Percentiles rank a stretch among this genome's conserved stretches.
These are phyloP conservation scores for Lindbergichthys nudifrons DNA, from an alignment of 2,797 vertebrate genomes.

Conservation along the genomic window DNA sequence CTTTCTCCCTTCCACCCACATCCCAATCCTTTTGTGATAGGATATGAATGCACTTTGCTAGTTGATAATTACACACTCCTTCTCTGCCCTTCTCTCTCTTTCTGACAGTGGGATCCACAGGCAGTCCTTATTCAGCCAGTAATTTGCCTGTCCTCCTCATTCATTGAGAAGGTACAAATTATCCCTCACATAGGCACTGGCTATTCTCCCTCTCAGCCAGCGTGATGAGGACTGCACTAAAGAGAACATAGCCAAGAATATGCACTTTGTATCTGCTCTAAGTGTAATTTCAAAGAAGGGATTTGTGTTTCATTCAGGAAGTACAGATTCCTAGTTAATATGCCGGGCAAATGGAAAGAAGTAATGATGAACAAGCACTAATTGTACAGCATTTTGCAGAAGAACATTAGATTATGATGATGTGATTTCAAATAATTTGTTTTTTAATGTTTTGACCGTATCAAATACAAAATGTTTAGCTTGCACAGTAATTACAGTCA, in stretches of 20 bases:
- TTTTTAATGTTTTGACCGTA: slow-evolving; percentile 35
- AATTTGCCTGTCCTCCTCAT: slow-evolving; percentile 99
- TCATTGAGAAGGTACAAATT: slow-evolving; percentile 99
- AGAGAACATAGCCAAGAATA: slow-evolving; percentile 78
- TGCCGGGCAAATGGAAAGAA: slow-evolving; percentile 28
- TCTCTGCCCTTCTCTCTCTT: slow-evolving; percentile 86
- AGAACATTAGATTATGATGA: slow-evolving; percentile 36
- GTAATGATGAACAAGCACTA: slow-evolving; percentile 44
- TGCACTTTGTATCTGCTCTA: slow-evolving; percentile 73
- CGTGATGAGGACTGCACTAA: slow-evolving; percentile 73
- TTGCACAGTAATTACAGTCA: slow-evolving; percentile 50
- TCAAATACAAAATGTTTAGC: slow-evolving; percentile 35
- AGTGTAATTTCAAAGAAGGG: slow-evolving; percentile 71
- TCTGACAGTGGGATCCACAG: slow-evolving; percentile 99
- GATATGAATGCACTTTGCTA: slow-evolving; percentile 99
- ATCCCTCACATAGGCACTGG: slow-evolving; percentile 93
- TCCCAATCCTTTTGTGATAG: slow-evolving; percentile 93
- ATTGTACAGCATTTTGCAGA: slow-evolving; percentile 30
- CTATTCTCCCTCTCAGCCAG: slow-evolving; percentile 86
- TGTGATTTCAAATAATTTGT: slow-evolving; percentile 37
- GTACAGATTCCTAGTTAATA: slow-evolving; percentile 65
- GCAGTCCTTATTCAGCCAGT: slow-evolving; percentile 99
- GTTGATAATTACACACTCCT: slow-evolving; percentile 97
- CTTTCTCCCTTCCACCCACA: slow-evolving; percentile 81
- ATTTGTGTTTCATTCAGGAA: slow-evolving; percentile 67